A percentile compares a stretch with the other conserved stretches of the same genome.
Conservation (phyloP, 2,113 vertebrate species). For the Cephalopterus ornatus region DNA sequence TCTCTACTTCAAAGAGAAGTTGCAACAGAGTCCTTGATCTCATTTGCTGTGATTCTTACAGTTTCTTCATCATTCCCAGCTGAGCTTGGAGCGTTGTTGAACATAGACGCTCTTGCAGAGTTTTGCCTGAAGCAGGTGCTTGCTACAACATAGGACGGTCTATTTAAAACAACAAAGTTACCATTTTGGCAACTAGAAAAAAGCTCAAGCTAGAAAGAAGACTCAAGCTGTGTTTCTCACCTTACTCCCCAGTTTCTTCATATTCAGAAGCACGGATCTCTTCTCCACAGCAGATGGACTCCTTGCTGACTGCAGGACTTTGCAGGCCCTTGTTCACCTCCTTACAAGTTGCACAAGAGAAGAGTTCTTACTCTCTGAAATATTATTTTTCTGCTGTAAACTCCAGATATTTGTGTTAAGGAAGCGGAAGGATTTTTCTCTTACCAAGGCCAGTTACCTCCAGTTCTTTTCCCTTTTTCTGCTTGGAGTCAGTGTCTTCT, state of each 20-base stretch:
- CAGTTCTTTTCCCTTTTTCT: background rate
- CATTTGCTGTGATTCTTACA: background rate
- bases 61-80: background rate
- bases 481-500: background rate
- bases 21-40: background rate
- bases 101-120: accelerated
- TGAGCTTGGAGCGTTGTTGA: background rate
- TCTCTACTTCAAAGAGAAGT: background rate
- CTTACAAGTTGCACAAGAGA: background rate
- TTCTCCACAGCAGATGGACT: background rate
- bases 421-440: background rate
- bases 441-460: background rate
- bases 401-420: background rate
- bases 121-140: background rate
- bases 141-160: background rate
- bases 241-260: background rate
- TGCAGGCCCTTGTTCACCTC: background rate
- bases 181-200: background rate
- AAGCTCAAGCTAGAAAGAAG: background rate
- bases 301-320: background rate
- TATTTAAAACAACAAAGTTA: background rate
- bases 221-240: background rate
- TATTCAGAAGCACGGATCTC: background rate
- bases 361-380: background rate
- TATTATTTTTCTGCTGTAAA: background rate